Evolutionary conservation across 2,888 invertebrate species (phyloP).

Genomic region (Harpalus rufipes): DNA sequence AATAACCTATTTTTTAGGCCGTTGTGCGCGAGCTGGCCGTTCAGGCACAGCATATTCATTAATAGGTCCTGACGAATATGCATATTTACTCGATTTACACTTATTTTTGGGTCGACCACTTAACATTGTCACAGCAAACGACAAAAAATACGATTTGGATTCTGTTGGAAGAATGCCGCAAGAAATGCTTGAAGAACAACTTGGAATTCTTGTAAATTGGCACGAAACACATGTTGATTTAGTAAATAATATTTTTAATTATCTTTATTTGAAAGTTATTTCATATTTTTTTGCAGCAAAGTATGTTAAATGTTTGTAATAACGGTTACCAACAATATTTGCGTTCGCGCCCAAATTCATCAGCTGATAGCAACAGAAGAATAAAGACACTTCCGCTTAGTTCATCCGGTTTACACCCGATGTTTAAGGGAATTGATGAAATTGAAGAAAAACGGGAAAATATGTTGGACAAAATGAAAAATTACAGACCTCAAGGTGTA

Average conservation of each 20-base stretch:
- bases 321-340: slow-evolving; percentile 96
- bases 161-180: slow-evolving; percentile 91
- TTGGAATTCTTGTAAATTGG: slow-evolving; percentile 86
- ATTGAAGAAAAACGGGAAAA: slow-evolving; percentile 76
- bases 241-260: slow-evolving; percentile 76
- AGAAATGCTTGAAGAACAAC: slow-evolving; percentile 89
- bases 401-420: slow-evolving; percentile 83
- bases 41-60: slow-evolving; percentile 95
- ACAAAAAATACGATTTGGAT: slow-evolving; percentile 79
- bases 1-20: slow-evolving; percentile 78
- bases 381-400: slow-evolving; percentile 84
- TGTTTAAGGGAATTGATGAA: slow-evolving; percentile 76
- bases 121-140: slow-evolving; percentile 77
- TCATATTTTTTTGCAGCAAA: slow-evolving; percentile 76
- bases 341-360: slow-evolving; percentile 92
- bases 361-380: slow-evolving; percentile 92
- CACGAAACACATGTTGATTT: slow-evolving; percentile 87
- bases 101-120: slow-evolving; percentile 92
- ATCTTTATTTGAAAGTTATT: background rate
- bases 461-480: slow-evolving; percentile 84
- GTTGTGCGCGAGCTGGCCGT: slow-evolving; percentile 97
- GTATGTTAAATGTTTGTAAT: slow-evolving; percentile 85
- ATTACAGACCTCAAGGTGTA: slow-evolving; percentile 87
- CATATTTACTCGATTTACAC: slow-evolving; percentile 96
- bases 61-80: slow-evolving; percentile 92